Evolutionary conservation across 1,140 invertebrate species (phyloP).

Genomic region (Armadillidium nasatum): DNA sequence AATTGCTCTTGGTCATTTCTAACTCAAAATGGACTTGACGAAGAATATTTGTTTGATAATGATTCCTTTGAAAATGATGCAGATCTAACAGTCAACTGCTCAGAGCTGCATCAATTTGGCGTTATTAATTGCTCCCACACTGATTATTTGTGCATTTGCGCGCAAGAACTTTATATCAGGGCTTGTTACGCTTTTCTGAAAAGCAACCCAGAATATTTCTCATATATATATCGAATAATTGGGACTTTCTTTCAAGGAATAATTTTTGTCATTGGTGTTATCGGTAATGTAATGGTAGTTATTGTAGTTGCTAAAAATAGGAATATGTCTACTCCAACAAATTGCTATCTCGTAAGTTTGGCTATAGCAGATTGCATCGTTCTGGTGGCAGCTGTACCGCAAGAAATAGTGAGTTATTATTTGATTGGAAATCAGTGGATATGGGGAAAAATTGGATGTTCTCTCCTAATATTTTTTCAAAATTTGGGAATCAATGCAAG

Average conservation of each 20-base stretch:
- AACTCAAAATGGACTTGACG: not conserved
- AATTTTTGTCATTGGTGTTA: constrained; percentile 56
- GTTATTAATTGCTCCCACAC: not conserved
- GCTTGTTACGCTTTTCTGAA: constrained; percentile 26
- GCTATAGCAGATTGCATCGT: constrained; percentile 60
- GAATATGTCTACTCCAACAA: constrained; percentile 60
- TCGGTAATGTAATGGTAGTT: constrained; percentile 58
- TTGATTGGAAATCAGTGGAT: constrained; percentile 57
- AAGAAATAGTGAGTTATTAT: constrained; percentile 59
- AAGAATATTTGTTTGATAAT: not conserved
- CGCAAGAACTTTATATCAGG: constrained; percentile 27
- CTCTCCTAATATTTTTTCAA: constrained; percentile 61
- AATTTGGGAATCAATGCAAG: constrained; percentile 66
- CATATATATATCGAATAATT: constrained; percentile 54
- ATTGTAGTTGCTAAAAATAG: constrained; percentile 54
- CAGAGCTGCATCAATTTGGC: not conserved
- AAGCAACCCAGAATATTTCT: constrained; percentile 50
- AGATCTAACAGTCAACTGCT: not conserved
- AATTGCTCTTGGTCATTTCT: constrained; percentile 7
- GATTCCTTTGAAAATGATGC: not conserved
- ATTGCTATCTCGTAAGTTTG: constrained; percentile 60
- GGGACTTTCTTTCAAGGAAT: constrained; percentile 58
- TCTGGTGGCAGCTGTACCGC: constrained; percentile 57
- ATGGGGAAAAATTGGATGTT: constrained; percentile 59
- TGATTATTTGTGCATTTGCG: constrained; percentile 35